Evolutionary conservation across 1,140 invertebrate genomes (phyloP).

Genomic region (Drosophila ohnishii): DNA sequence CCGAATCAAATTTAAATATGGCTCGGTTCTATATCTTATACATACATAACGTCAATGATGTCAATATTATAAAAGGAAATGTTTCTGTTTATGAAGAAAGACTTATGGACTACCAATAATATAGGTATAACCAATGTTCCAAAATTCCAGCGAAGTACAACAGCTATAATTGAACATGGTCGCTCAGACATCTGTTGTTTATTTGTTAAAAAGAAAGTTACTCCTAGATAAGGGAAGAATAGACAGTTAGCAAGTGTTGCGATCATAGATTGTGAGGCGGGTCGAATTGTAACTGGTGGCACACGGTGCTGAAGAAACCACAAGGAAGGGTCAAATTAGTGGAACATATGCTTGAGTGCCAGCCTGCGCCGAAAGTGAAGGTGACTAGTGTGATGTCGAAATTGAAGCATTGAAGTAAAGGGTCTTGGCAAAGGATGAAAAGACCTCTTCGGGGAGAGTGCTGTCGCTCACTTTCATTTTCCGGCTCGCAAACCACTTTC

Average conservation of each 20-base stretch:
- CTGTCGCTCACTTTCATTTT: constrained; percentile 70
- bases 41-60: neutral
- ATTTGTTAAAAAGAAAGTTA: constrained; percentile 43
- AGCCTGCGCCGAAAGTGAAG: constrained; percentile 46
- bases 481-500: constrained; percentile 44
- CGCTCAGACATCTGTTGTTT: constrained; percentile 52
- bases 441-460: constrained; percentile 13
- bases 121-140: neutral
- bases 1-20: neutral
- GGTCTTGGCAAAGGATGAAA: constrained; percentile 28
- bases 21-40: neutral
- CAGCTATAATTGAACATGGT: constrained; percentile 46
- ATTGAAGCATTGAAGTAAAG: constrained; percentile 26
- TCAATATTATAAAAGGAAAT: neutral
- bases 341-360: constrained; percentile 68
- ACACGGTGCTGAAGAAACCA: constrained; percentile 51
- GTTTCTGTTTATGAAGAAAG: neutral
- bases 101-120: neutral
- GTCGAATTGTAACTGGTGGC: constrained; percentile 60
- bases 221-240: constrained; percentile 14
- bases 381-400: constrained; percentile 36
- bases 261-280: constrained; percentile 48
- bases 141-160: constrained; percentile 42
- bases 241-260: constrained; percentile 41
- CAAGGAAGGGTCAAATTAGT: constrained; percentile 40